phyloP scores from a whole-genome alignment of 2,797 vertebrate species.

The Micrastur ruficollis region DNA sequence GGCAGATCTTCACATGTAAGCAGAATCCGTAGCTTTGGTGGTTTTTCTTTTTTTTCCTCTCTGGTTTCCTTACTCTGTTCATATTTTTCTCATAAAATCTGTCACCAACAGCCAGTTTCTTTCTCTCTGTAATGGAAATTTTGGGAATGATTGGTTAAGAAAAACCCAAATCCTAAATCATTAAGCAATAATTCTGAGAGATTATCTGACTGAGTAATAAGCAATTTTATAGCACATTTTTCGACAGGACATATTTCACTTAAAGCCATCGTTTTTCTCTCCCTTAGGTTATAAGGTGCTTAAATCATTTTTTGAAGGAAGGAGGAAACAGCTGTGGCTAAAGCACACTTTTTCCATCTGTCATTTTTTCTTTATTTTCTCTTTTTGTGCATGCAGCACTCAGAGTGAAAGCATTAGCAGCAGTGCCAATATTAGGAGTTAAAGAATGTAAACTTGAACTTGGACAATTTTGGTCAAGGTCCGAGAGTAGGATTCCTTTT shows the following conservation, averaged over 20 bases:
- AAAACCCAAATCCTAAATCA: conserved; percentile 54
- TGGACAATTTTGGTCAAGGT: background rate
- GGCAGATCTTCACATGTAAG: background rate
- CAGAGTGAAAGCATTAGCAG: conserved; percentile 1
- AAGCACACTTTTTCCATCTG: conserved; percentile 57
- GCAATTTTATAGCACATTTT: conserved; percentile 54
- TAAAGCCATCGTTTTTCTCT: conserved; percentile 16
- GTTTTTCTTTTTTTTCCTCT: background rate
- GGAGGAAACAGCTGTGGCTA: conserved; percentile 75
- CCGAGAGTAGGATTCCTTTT: background rate
- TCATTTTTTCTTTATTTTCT: conserved; percentile 28
- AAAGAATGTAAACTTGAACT: conserved; percentile 51
- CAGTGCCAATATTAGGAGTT: background rate
- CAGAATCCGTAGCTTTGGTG: background rate
- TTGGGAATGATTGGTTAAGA: conserved; percentile 19
- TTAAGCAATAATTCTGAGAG: conserved; percentile 61
- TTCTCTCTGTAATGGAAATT: conserved; percentile 50
- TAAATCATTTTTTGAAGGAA: conserved; percentile 73
- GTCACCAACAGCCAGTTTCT: conserved; percentile 19
- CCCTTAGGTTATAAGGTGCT: conserved; percentile 63
- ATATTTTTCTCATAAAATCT: conserved; percentile 15
- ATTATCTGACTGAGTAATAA: conserved; percentile 60
- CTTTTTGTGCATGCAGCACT: background rate
- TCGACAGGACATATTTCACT: conserved; percentile 67
- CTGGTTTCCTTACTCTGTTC: background rate